Conservation (phyloP, 1,140 invertebrate genomes). For the Bathynomus jamesi region DNA sequence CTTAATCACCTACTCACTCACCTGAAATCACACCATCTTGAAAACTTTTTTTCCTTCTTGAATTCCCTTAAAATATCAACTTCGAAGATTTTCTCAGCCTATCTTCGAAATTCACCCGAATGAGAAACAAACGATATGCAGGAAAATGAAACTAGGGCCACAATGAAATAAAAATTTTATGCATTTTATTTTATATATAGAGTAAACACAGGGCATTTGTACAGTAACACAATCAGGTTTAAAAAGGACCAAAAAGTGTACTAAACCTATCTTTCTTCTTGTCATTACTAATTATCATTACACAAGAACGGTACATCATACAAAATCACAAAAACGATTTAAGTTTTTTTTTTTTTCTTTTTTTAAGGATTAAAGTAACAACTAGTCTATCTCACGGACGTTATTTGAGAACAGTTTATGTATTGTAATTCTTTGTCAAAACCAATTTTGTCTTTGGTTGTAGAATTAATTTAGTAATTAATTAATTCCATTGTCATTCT, state of each 20-base stretch:
- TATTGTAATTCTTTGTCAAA: background rate
- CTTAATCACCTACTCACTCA: too few species aligned
- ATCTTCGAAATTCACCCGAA: too few species aligned
- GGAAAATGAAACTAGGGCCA: background rate
- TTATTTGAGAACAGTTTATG: background rate
- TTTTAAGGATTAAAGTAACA: background rate
- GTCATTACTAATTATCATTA: background rate
- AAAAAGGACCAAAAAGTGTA: background rate
- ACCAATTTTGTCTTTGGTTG: background rate
- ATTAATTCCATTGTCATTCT: too few species aligned
- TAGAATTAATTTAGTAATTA: too few species aligned
- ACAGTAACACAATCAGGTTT: background rate
- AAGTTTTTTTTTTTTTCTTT: background rate
- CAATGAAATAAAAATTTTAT: constrained; percentile 2
- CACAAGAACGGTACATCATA: background rate
- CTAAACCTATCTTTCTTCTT: background rate
- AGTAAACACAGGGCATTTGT: background rate
- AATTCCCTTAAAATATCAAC: too few species aligned
- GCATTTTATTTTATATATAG: background rate
- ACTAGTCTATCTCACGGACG: background rate
- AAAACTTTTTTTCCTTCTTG: too few species aligned
- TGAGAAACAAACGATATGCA: too few species aligned
- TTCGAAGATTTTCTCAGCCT: too few species aligned
- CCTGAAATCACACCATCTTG: too few species aligned
- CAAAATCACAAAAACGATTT: background rate